Base-by-base conservation (phyloP, 2,797 vertebrate species). In the Propithecus deckenii region DNA sequence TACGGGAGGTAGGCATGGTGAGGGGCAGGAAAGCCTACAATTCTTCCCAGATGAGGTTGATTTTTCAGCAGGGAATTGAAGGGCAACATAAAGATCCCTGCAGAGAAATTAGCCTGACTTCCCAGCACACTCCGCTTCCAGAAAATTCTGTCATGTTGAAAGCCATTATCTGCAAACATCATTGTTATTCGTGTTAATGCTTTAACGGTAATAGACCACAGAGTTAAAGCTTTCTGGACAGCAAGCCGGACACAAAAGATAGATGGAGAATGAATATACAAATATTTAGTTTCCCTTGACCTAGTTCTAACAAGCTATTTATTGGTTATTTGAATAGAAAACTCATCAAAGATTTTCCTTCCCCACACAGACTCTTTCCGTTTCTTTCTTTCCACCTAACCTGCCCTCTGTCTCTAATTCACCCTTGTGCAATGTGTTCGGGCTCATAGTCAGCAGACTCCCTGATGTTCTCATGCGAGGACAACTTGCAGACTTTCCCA, bases 241-340 rank as follows among this genome's bases (percentile, higher is more conserved):
- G 55, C 52, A 83, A 92, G 59, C 23, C 15, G 2, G 94, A 76
- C 55, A 55, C 35, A 65, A 63, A 88, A 41, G 43, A 79, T 41
- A 67, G 79, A 84, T 35, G 28, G 89, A 83, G 79, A 86, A 55
- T 72, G 89, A 89, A 87, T 72, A 91, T 67, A 91, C 87, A 91
- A 89, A 92, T 75, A 78, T n/a, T 41, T 59, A 74, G 84, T 92
- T 89, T 59, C 48, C 69, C 75, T 61, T 95, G 91, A 91, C 91
- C 95, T 91, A 38, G 38, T 97, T 97, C 93, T 96, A 84, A 76
- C 52, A 91, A 96, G 83, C 32, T 32, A 50, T 57, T 93, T 92
- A 81, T 91, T 86, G 7, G 71, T 84, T 85, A 59, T 86, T 94
- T 91, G 91, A 35, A 57, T 48, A 93, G 91, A 96, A 96, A 96